Conservation (phyloP, 2,113 vertebrate genomes). For the Numida meleagris region DNA sequence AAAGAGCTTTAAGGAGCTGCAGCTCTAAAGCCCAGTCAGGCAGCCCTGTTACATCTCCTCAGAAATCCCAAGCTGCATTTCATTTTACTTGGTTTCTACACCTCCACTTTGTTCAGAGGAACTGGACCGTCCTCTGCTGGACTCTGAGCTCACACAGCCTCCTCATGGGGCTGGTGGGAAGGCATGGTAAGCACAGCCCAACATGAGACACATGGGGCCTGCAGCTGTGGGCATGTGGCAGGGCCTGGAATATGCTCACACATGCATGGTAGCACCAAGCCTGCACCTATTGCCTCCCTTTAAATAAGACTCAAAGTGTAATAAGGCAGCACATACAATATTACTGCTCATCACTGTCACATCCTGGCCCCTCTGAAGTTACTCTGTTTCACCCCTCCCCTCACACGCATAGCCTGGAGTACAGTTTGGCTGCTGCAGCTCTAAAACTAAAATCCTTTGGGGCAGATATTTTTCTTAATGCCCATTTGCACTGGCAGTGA, state of each 20-base stretch:
- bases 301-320: neutral
- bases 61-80: neutral
- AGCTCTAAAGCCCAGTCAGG: neutral
- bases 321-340: accelerated
- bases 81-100: neutral
- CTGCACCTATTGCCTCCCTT: accelerated
- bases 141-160: neutral
- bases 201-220: accelerated
- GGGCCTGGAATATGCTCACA: neutral
- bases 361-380: accelerated
- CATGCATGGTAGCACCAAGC: accelerated
- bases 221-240: neutral
- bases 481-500: neutral
- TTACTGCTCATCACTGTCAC: accelerated
- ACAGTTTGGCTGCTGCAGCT: neutral
- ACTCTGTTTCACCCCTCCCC: neutral
- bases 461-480: conserved; percentile 22
- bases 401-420: neutral
- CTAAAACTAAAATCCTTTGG: neutral
- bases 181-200: accelerated
- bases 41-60: neutral
- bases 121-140: neutral
- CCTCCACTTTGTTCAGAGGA: neutral
- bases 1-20: neutral
- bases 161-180: accelerated